Evolutionary conservation across 2,888 invertebrate genomes (phyloP).

Genomic region (Tricholauxania praeusta): DNA sequence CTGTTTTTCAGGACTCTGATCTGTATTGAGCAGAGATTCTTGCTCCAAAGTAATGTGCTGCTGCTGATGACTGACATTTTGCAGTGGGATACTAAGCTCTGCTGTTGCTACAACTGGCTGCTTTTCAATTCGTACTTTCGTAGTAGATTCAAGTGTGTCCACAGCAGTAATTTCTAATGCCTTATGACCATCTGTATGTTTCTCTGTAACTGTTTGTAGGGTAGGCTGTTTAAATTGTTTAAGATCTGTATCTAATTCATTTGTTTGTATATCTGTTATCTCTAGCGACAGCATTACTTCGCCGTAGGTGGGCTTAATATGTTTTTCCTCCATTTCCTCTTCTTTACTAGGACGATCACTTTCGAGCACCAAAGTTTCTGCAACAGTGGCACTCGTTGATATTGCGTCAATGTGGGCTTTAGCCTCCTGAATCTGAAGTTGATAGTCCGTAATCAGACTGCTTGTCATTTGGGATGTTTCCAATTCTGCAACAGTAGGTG

Average conservation of each 20-base stretch:
- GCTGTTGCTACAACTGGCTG: slow-evolving; percentile 49
- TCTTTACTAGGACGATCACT: too few relatives aligned
- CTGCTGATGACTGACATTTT: slow-evolving; percentile 46
- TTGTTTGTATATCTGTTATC: slow-evolving; percentile 53
- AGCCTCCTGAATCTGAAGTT: slow-evolving; percentile 58
- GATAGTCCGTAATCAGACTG: too few relatives aligned
- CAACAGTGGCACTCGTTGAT: slow-evolving; percentile 50
- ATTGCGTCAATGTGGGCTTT: slow-evolving; percentile 64
- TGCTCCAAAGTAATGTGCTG: slow-evolving; percentile 55
- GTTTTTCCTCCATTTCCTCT: slow-evolving; percentile 53
- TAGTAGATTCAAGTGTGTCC: slow-evolving; percentile 51
- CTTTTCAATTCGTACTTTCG: slow-evolving; percentile 37
- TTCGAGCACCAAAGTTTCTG: slow-evolving; percentile 53
- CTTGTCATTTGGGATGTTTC: slow-evolving; percentile 43
- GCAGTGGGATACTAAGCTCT: slow-evolving; percentile 47
- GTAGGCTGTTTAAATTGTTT: slow-evolving; percentile 31
- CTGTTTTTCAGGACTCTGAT: slow-evolving; percentile 47
- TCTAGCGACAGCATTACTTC: slow-evolving; percentile 51
- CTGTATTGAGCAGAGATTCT: slow-evolving; percentile 40
- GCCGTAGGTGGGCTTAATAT: slow-evolving; percentile 32
- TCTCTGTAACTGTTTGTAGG: slow-evolving; percentile 33
- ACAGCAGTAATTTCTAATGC: slow-evolving; percentile 52
- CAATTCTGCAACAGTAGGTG: slow-evolving; percentile 57
- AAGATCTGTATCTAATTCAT: slow-evolving; percentile 49
- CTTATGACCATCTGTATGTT: slow-evolving; percentile 46